A percentile compares a stretch with the other conserved stretches of the same genome.
phyloP scores from a whole-genome alignment of 2,797 vertebrate genomes.

The Scolopax rusticola region DNA sequence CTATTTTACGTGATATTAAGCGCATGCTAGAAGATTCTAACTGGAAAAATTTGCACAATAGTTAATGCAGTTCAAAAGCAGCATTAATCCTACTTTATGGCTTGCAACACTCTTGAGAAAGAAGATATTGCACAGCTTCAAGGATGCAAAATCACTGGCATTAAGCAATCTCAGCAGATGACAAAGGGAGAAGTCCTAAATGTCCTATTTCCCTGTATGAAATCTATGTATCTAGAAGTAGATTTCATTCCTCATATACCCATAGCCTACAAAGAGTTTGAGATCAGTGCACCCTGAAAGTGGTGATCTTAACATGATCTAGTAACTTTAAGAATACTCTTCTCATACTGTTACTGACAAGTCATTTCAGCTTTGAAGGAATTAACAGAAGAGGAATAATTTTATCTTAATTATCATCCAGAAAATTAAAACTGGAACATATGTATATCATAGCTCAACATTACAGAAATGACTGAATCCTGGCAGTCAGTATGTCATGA shows the following conservation, averaged over 20 bases:
- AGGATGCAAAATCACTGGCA: neutral
- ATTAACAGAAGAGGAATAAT: neutral
- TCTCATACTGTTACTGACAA: neutral
- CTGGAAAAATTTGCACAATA: constrained; percentile 15
- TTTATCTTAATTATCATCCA: neutral
- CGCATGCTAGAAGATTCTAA: constrained; percentile 6
- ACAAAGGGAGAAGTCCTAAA: neutral
- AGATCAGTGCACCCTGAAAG: neutral
- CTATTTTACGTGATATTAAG: neutral
- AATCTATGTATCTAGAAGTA: neutral
- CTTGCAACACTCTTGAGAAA: neutral
- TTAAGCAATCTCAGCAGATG: neutral
- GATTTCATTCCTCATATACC: neutral
- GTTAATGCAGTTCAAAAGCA: constrained; percentile 36
- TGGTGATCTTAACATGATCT: neutral
- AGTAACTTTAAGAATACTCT: neutral
- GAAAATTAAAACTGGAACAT: neutral
- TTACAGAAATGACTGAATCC: neutral
- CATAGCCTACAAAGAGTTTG: neutral
- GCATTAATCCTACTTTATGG: constrained; percentile 6
- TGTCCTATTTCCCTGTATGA: neutral
- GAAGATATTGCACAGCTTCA: neutral
- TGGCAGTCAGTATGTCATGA: neutral
- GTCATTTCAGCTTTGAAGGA: neutral
- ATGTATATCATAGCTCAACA: neutral